phyloP scores from a whole-genome alignment of 2,888 invertebrate species.

The Altica lythri region DNA sequence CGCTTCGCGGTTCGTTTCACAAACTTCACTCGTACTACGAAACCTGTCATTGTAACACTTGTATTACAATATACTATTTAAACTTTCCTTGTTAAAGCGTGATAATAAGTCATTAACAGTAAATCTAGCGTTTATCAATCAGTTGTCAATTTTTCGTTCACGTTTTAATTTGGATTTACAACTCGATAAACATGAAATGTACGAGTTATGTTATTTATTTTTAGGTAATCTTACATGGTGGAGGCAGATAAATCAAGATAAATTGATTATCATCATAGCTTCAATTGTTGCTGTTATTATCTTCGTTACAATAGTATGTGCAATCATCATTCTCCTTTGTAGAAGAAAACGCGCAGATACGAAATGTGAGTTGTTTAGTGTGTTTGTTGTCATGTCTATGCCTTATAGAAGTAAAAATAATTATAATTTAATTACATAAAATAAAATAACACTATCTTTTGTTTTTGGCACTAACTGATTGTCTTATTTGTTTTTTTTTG shows the following conservation, averaged over 20 bases:
- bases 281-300: constrained; percentile 71
- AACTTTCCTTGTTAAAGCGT: too few relatives aligned
- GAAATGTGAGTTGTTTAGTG: constrained; percentile 72
- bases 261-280: constrained; percentile 74
- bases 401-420: constrained; percentile 24
- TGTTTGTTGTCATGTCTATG: constrained; percentile 25
- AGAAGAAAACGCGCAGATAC: constrained; percentile 78
- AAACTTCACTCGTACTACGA: too few relatives aligned
- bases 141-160: too few relatives aligned
- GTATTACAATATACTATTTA: too few relatives aligned
- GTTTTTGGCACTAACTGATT: constrained; percentile 32
- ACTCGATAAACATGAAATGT: background rate
- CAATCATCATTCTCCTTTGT: constrained; percentile 84
- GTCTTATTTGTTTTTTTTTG: constrained; percentile 48
- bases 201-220: constrained; percentile 39
- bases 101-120: too few relatives aligned
- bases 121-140: too few relatives aligned
- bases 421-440: constrained; percentile 23
- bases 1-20: too few relatives aligned
- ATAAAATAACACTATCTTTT: constrained; percentile 1
- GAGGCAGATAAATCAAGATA: constrained; percentile 75
- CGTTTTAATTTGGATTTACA: too few relatives aligned
- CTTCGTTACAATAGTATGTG: constrained; percentile 82
- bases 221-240: constrained; percentile 82
- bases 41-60: too few relatives aligned